Conservation (phyloP, 2,888 invertebrate species). For the Punctoribates punctum region DNA sequence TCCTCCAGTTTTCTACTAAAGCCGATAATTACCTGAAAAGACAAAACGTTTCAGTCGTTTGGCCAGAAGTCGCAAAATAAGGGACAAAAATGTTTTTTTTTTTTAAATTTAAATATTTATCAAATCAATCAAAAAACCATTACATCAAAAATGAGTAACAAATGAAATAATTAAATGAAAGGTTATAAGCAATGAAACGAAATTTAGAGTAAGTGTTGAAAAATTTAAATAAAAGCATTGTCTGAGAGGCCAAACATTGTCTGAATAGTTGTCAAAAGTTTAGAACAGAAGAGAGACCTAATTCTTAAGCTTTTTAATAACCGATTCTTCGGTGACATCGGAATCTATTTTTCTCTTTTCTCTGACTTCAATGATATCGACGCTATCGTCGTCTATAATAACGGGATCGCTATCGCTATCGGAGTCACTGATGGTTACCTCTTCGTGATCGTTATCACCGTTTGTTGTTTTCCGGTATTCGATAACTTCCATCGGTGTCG, state of each 20-base stretch:
- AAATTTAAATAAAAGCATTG: not conserved
- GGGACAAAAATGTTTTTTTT: not conserved
- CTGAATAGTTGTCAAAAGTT: not conserved
- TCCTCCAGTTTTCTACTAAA: slow-evolving; percentile 6
- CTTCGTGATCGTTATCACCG: not conserved
- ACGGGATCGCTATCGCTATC: slow-evolving; percentile 10
- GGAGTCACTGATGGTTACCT: slow-evolving; percentile 32
- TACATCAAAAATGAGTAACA: not conserved
- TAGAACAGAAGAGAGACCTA: not conserved
- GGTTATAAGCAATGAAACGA: not conserved
- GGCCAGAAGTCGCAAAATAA: not conserved
- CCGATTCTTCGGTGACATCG: not conserved
- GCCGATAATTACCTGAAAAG: slow-evolving; percentile 12
- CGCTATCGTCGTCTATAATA: slow-evolving; percentile 27
- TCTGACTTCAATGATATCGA: slow-evolving; percentile 28
- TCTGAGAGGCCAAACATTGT: no score
- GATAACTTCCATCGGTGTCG: not conserved
- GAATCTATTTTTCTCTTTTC: not conserved
- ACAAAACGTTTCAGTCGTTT: slow-evolving; percentile 8
- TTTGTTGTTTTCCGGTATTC: not conserved
- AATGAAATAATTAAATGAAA: not conserved
- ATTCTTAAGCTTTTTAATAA: slow-evolving; percentile 2
- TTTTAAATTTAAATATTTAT: not conserved
- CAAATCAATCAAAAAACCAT: not conserved
- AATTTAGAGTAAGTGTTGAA: not conserved